Conservation (phyloP, 1,140 invertebrate species). For the Thaumatotibia leucotreta region DNA sequence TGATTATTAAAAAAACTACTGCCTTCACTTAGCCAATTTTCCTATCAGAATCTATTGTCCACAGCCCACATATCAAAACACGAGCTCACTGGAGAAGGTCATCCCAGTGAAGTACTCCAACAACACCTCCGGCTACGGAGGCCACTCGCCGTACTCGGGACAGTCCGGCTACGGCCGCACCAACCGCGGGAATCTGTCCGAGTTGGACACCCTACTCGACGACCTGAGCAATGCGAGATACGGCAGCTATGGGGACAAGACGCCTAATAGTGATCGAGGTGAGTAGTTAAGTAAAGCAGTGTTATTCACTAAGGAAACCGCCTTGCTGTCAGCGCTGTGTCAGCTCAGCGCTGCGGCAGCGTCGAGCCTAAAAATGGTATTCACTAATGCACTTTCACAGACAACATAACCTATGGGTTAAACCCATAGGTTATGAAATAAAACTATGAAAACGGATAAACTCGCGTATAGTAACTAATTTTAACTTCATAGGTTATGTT, state of each 20-base stretch:
- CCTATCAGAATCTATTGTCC: conserved; percentile 30
- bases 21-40: background rate
- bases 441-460: no score
- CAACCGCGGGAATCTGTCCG: conserved; percentile 85
- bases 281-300: conserved; percentile 42
- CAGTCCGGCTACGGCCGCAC: conserved; percentile 57
- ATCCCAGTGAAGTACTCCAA: conserved; percentile 54
- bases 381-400: no score
- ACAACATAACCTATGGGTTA: no score
- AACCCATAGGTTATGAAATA: no score
- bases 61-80: conserved; percentile 73
- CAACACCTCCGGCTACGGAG: conserved; percentile 35
- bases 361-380: no score
- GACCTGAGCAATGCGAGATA: conserved; percentile 93
- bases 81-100: conserved; percentile 52
- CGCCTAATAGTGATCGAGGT: conserved; percentile 43
- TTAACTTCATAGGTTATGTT: no score
- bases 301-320: no score
- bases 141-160: conserved; percentile 30
- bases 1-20: background rate
- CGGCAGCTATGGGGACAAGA: conserved; percentile 71
- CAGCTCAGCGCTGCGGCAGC: no score
- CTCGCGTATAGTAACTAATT: no score
- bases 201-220: conserved; percentile 93
- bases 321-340: no score